These are phyloP conservation scores for Bovichtus variegatus DNA, from an alignment of 2,797 vertebrate species.

Conservation along the genomic window DNA sequence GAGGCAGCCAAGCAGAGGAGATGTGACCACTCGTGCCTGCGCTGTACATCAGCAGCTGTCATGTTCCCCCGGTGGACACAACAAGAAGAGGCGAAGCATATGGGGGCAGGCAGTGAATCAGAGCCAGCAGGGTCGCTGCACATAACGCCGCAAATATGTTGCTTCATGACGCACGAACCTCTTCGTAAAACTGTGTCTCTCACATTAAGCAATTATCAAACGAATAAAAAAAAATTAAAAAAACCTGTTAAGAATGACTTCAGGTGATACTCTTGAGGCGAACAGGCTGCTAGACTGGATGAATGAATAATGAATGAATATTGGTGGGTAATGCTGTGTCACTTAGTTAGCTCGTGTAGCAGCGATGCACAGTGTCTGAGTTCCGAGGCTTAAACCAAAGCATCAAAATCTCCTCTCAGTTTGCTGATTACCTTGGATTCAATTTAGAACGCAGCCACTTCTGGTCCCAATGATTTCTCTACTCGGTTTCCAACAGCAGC, in stretches of 20 bases:
- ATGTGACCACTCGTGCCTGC: slow-evolving; percentile 57
- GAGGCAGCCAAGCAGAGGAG: slow-evolving; percentile 66
- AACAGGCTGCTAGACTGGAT: slow-evolving; percentile 4
- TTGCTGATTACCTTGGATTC: background rate
- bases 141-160: slow-evolving; percentile 40
- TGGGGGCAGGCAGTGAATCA: slow-evolving; percentile 52
- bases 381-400: slow-evolving; percentile 43
- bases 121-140: slow-evolving; percentile 52
- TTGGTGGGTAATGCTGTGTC: background rate
- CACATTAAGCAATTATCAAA: slow-evolving; percentile 35
- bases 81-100: slow-evolving; percentile 57
- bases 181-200: slow-evolving; percentile 1
- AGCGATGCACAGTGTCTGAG: slow-evolving; percentile 65
- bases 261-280: slow-evolving; percentile 16
- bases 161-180: slow-evolving; percentile 18
- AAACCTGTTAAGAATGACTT: slow-evolving; percentile 7
- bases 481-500: slow-evolving; percentile 17
- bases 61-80: slow-evolving; percentile 64
- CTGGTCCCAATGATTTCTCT: slow-evolving; percentile 73
- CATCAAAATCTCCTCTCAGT: slow-evolving; percentile 6
- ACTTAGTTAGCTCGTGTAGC: slow-evolving; percentile 62
- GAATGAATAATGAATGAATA: slow-evolving; percentile 18
- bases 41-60: slow-evolving; percentile 76
- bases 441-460: slow-evolving; percentile 58
- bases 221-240: slow-evolving; percentile 5